Evolutionary conservation across 2,113 vertebrate genomes (phyloP), one percentile per base, ranked within the genome.

Genomic region (Nesogale talazaci): DNA sequence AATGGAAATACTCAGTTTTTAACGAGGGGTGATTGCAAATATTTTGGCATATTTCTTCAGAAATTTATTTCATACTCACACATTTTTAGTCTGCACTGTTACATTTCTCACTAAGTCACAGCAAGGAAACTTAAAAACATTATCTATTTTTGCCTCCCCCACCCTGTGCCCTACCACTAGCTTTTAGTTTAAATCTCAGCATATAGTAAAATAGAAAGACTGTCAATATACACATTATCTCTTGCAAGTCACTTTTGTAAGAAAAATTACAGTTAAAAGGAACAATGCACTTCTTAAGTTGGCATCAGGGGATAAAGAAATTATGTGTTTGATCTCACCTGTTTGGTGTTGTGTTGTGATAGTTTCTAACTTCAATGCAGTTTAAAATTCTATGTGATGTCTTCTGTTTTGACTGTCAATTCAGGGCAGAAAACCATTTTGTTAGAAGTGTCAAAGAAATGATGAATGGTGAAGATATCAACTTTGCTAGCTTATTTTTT

Each of bases 341-440:
- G 0, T 36, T 79, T 19, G 29, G 61, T 74, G 74, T 83, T 61
- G 86, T 65, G 31, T 72, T 91, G 65, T 59, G 87, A 92, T 92
- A 86, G 61, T 34, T 46, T 86, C 86, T 89, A 94, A 94, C 76
- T 94, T 0, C 74, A 94, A 88, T 86, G 76, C 15, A 40, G 40
- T 96, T 88, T 87, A 90, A 95, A 96, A 96, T 94, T 96, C 95
- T n/a, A 52, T 40, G 20, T 90, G 94, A 92, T 94, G 96, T 96
- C 46, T 75, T 91, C 29, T 2, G 0, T 81, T 95, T 83, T 59
- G 61, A 88, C 1, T 38, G 88, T 95, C 94, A 91, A 34, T 79
- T 92, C 84, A 84, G 93, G 75, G 67, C 4, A 36, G 92, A 91
- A 97, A 97, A 93, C 29, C 75, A 56, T 90, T 89, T 92, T 90